Base-by-base conservation (phyloP, 2,797 vertebrate species). In the Spheniscus humboldti region DNA sequence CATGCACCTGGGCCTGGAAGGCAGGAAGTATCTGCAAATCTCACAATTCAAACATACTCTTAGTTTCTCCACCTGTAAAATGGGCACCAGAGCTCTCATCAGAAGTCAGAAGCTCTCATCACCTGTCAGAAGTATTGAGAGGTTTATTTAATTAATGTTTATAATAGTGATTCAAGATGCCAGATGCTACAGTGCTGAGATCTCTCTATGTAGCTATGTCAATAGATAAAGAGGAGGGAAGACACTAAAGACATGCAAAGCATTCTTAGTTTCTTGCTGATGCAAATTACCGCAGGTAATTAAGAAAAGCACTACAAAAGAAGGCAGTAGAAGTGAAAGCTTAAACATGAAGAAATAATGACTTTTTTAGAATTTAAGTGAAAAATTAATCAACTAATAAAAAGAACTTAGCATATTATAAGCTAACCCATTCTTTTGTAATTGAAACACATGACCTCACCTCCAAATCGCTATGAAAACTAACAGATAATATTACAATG, bases 351-450 rank as follows among this genome's bases (percentile, higher is more conserved):
- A 88, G 88, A 93, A 96, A 94, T 94, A 94, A 94, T 69, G 24
- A 78, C 52, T 82, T 86, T 96, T 96, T 95, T 47, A 76, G 74
- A 66, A 94, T 86, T 91, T 88, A 92, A 90, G 94, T 88, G 67
- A 97, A 94, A 96, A 96, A 97, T 92, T 96, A 97, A 96, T 95
- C 94, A 97, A 92, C 84, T 94, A 96, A 92, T 96, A 91, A 96
- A 94, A 98, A 95, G 64, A 94, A 90, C 80, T 92, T 95, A 87
- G 73, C 62, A 17, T 57, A 24, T 92, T 96, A 92, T 63, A 90
- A 92, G 90, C 74, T 68, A 77, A 35, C 39, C 84, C 53, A 33
- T 64, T 91, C 78, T 80, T 95, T 66, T 90, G 66, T 79, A 94
- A 96, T 79, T 93, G 91, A 97, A 96, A 95, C 69, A 90, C 79